These are phyloP conservation scores for Carabus problematicus DNA, from an alignment of 2,888 invertebrate genomes.

Conservation along the genomic window DNA sequence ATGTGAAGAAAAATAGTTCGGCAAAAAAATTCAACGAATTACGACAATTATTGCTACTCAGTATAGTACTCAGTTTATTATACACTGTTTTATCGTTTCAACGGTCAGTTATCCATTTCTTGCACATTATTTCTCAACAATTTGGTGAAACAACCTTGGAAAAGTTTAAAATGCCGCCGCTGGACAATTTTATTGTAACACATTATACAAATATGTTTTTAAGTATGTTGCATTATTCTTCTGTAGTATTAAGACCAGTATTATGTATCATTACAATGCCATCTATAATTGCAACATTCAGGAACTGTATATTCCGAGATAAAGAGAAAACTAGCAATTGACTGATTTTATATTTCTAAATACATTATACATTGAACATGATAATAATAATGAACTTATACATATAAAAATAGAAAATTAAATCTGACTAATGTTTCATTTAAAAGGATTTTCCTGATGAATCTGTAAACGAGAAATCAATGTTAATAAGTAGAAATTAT, in stretches of 20 bases:
- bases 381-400: neutral
- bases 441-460: slow-evolving; percentile 36
- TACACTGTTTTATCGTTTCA: slow-evolving; percentile 54
- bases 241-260: slow-evolving; percentile 49
- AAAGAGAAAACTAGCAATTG: slow-evolving; percentile 27
- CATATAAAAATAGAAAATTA: neutral
- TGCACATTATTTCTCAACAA: slow-evolving; percentile 49
- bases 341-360: slow-evolving; percentile 17
- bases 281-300: slow-evolving; percentile 39
- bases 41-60: slow-evolving; percentile 51
- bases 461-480: slow-evolving; percentile 16
- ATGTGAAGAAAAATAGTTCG: slow-evolving; percentile 51
- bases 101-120: slow-evolving; percentile 51
- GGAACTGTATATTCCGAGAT: slow-evolving; percentile 20
- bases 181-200: slow-evolving; percentile 51
- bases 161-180: slow-evolving; percentile 53
- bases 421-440: slow-evolving; percentile 2
- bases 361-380: slow-evolving; percentile 1
- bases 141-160: slow-evolving; percentile 45
- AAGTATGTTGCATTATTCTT: slow-evolving; percentile 53
- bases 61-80: slow-evolving; percentile 50
- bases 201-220: slow-evolving; percentile 48
- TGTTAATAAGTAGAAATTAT: neutral
- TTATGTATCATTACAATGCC: slow-evolving; percentile 45
- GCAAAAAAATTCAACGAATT: slow-evolving; percentile 52